Conservation (phyloP, 2,113 vertebrate species). For the Porphyrio hochstetteri region DNA sequence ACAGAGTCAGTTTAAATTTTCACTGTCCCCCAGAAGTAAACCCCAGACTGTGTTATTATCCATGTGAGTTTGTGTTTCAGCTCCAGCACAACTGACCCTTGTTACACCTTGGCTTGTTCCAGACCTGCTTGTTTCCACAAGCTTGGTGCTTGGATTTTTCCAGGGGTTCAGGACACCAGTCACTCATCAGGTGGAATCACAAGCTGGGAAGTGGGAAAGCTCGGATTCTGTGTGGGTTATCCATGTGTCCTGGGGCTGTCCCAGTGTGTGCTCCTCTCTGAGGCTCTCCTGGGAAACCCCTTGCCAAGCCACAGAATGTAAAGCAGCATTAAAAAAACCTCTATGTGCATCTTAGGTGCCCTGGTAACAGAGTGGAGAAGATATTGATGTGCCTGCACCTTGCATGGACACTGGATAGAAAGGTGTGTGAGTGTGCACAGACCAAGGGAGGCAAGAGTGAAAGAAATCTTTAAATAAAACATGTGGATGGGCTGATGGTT, state of each 20-base stretch:
- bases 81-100: background rate
- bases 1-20: background rate
- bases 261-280: background rate
- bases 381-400: background rate
- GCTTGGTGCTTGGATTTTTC: background rate
- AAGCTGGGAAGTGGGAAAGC: background rate
- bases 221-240: background rate
- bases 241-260: background rate
- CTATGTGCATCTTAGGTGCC: background rate
- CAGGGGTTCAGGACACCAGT: background rate
- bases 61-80: rapidly evolving
- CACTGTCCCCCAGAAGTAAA: background rate
- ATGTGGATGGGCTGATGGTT: background rate
- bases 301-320: background rate
- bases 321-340: background rate
- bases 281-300: background rate
- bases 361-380: background rate
- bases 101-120: background rate
- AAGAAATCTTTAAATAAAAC: background rate
- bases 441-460: background rate
- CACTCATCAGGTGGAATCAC: background rate
- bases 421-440: background rate
- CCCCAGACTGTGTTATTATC: background rate
- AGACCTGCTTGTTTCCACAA: background rate
- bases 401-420: too few species aligned